These are phyloP conservation scores for Stegostoma tigrinum DNA, from an alignment of 2,113 vertebrate genomes.

Conservation along the genomic window DNA sequence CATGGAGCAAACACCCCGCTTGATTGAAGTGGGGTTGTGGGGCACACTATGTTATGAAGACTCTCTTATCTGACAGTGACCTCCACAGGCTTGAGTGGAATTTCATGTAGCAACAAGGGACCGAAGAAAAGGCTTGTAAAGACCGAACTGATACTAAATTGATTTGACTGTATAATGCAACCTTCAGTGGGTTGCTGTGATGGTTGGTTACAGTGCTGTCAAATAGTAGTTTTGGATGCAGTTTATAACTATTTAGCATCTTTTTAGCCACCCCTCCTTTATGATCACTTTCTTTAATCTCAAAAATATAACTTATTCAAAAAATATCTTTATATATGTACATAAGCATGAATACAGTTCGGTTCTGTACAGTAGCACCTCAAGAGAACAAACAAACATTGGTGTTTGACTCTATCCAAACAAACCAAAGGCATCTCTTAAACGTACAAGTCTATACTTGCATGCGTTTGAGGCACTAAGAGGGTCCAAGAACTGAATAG, in stretches of 20 bases:
- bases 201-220: background rate
- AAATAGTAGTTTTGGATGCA: background rate
- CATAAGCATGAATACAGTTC: no score
- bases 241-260: background rate
- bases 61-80: conserved; percentile 7
- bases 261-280: background rate
- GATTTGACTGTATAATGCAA: background rate
- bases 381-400: no score
- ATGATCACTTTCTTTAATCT: background rate
- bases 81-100: conserved; percentile 7
- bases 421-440: no score
- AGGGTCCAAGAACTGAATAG: no score
- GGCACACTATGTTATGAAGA: background rate
- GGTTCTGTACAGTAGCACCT: no score
- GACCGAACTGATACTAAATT: background rate
- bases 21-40: background rate
- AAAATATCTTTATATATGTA: no score
- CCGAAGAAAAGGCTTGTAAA: background rate
- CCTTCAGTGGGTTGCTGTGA: background rate
- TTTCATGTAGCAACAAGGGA: background rate
- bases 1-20: background rate
- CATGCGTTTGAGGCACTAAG: no score
- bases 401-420: no score
- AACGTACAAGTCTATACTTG: no score
- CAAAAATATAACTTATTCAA: no score